Base-by-base conservation (phyloP, 2,888 invertebrate species). In the Horisme vitalbata region DNA sequence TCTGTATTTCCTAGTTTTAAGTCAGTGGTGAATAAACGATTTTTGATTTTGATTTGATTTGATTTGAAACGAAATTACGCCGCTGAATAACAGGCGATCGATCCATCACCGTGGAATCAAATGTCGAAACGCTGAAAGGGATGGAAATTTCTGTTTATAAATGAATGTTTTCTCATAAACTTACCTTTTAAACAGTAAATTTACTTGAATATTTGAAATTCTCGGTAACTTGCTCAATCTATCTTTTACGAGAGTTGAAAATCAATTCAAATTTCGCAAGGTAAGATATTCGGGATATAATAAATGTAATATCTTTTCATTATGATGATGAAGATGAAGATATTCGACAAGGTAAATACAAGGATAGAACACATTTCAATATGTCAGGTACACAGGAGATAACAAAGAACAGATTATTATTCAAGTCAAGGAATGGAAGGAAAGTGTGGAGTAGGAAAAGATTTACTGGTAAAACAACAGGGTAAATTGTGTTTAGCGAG, bases 361-460 rank as follows among this genome's bases (percentile, higher is more conserved):
- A n/a, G n/a, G n/a, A n/a, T n/a, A n/a, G n/a, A n/a, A n/a, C n/a
- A n/a, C n/a, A n/a, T n/a, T n/a, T n/a, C n/a, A n/a, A n/a, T n/a
- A n/a, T n/a, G n/a, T n/a, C n/a, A n/a, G n/a, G n/a, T n/a, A n/a
- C n/a, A n/a, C n/a, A n/a, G n/a, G n/a, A n/a, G n/a, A n/a, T 71
- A 69, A 75, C 72, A 75, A 76, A 74, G 76, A 77, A 78, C 75
- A 76, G 77, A 76, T 79, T 75, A 75, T 75, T 75, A 77, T 79
- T 76, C 75, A 73, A 69, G 70, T 65, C 68, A 68, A 73, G 62
- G 59, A 57, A 59, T 61, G 65, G 59, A 59, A 53, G 55, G 57
- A 56, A 45, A 56, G 55, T 57, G 55, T 52, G 65, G 62, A 66
- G 66, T 57, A 66, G 61, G 64, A 68, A 58, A 60, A 68, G 67